Base-by-base conservation (phyloP, 2,113 vertebrate genomes). In the Aplodontia rufa region DNA sequence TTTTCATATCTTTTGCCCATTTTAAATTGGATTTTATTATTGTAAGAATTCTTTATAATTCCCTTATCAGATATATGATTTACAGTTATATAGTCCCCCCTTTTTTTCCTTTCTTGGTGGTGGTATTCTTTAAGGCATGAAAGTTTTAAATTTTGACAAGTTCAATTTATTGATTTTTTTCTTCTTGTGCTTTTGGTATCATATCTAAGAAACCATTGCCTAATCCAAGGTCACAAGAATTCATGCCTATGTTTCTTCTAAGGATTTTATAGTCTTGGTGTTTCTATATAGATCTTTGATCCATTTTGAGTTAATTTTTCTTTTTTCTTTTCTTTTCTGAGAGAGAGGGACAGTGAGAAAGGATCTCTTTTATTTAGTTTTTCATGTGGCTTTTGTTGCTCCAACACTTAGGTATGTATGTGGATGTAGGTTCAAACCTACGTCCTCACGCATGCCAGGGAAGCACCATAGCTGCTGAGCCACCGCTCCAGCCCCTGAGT, bases 131-230 rank as follows among this genome's bases (percentile, higher is more conserved):
- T 90, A 30, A 93, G 62, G 28, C 35, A 72, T 24, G 51, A 58
- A 91, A 58, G 40, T 83, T 94, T 94, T 85, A 40, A 72, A 30
- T 94, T 93, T 97, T 81, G 19, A 94, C n/a, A n/a, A 93, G 72
- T 78, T 22, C 8, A 53, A 0, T 95, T 66, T 88, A 58, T 76
- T 58, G 58, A n/a, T n/a, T n/a, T n/a, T n/a, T 75, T 75, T 75
- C 6, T 80, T 37, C 17, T 80, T 76, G 2, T 81, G 26, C 40
- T 81, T 93, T 94, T 60, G 40, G 13, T 93, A 17, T 86, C 19
- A 80, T 75, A 68, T 62, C 47, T 75, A 83, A 95, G 79, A 95
- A 93, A 75, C 79, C 16, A 53, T 87, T 93, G 49, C 45, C 28
- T 87, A 66, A 93, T 51, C 64, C 47, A 81, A 68, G 30, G 83